A percentile compares a stretch with the other conserved stretches of the same genome.
phyloP scores from a whole-genome alignment of 2,113 vertebrate species.

The Edolisoma coerulescens region DNA sequence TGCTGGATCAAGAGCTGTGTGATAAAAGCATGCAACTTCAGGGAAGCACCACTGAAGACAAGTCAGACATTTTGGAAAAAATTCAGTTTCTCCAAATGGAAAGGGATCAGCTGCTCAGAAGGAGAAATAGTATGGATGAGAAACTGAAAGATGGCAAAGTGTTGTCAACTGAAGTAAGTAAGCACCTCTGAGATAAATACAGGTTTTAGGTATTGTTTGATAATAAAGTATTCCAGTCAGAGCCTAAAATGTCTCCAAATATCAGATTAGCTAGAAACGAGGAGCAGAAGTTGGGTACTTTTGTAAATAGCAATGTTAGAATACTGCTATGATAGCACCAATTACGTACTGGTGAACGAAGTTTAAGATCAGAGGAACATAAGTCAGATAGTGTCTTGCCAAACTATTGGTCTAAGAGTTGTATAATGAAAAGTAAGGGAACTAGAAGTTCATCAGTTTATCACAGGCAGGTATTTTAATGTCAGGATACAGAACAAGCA shows the following conservation, averaged over 20 bases:
- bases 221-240: not conserved
- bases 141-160: constrained; percentile 80
- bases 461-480: not conserved
- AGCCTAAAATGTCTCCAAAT: not conserved
- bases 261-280: not conserved
- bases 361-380: not conserved
- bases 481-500: not conserved
- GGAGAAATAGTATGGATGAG: constrained; percentile 75
- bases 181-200: not conserved
- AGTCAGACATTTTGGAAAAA: constrained; percentile 69
- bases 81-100: constrained; percentile 76
- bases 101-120: constrained; percentile 74
- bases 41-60: constrained; percentile 62
- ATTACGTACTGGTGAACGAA: not conserved
- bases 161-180: constrained; percentile 81
- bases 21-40: constrained; percentile 71
- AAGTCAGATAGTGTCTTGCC: not conserved
- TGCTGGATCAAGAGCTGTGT: constrained; percentile 80
- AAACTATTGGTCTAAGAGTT: not conserved
- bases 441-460: not conserved
- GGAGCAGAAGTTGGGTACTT: not conserved
- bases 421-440: not conserved
- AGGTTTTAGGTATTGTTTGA: not conserved
- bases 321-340: not conserved
- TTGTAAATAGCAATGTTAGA: not conserved